Percentiles rank a stretch among this genome's conserved stretches.
These are phyloP conservation scores for Arctocebus calabarensis DNA, from an alignment of 2,797 vertebrate species.

Conservation along the genomic window DNA sequence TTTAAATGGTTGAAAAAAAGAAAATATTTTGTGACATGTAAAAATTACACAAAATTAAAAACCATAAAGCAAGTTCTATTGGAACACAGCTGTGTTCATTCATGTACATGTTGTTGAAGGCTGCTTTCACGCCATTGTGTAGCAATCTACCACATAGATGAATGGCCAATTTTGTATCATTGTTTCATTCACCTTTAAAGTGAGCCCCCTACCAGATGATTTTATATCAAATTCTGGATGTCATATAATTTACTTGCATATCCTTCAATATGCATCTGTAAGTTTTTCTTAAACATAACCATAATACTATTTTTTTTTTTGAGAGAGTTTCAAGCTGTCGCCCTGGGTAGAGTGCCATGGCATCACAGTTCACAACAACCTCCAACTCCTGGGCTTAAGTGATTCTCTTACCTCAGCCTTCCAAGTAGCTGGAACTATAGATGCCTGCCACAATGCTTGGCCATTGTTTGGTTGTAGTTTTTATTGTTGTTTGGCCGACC, in stretches of 20 bases:
- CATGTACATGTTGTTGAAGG: background rate
- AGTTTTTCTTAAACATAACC: background rate
- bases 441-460: too few species aligned
- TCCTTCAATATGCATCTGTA: background rate
- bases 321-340: too few species aligned
- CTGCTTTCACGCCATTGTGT: background rate
- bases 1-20: constrained; percentile 36
- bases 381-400: too few species aligned
- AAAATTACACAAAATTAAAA: constrained; percentile 45
- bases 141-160: background rate
- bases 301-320: background rate
- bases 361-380: too few species aligned
- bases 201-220: background rate
- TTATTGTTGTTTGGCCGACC: too few species aligned
- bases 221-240: background rate
- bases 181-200: background rate
- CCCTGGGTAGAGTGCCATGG: too few species aligned
- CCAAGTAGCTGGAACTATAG: too few species aligned
- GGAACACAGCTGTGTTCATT: background rate
- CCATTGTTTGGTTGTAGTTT: too few species aligned
- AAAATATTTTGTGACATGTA: constrained; percentile 15
- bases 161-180: background rate
- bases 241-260: background rate
- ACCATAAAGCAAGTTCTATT: background rate
- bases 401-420: too few species aligned